phyloP scores from a whole-genome alignment of 2,113 vertebrate species.

The Mesocricetus auratus region DNA sequence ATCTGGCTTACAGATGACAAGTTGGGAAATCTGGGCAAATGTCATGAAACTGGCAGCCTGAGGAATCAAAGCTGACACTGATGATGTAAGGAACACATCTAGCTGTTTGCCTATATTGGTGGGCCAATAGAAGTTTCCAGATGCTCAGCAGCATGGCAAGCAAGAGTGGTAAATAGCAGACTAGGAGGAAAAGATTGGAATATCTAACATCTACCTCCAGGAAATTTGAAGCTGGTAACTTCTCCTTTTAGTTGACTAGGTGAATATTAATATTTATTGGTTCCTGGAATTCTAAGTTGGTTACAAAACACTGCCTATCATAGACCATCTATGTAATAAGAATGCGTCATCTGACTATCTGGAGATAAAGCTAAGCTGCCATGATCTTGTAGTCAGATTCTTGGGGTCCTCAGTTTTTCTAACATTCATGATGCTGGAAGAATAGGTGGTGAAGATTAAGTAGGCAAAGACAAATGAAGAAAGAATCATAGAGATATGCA shows the following conservation, averaged over 20 bases:
- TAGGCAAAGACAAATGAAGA: background rate
- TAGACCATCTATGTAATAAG: background rate
- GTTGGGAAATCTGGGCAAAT: constrained; percentile 59
- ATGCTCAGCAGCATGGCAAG: background rate
- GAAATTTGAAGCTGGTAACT: background rate
- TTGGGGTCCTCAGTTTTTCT: background rate
- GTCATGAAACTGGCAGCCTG: background rate
- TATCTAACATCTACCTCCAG: background rate
- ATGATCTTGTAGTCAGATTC: constrained; percentile 1
- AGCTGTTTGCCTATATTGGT: background rate
- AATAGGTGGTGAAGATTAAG: background rate
- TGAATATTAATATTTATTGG: background rate
- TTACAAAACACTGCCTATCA: background rate
- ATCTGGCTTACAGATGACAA: constrained; percentile 30
- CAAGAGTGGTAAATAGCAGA: background rate
- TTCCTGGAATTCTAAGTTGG: background rate
- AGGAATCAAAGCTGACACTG: constrained; percentile 41
- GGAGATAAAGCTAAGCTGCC: background rate
- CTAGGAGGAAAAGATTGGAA: background rate
- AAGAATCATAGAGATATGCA: background rate
- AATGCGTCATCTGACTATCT: background rate
- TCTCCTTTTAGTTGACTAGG: background rate
- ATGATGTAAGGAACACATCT: background rate
- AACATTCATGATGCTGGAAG: background rate
- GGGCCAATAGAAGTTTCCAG: background rate